phyloP scores from a whole-genome alignment of 2,888 invertebrate genomes.

The Venusia cambrica region DNA sequence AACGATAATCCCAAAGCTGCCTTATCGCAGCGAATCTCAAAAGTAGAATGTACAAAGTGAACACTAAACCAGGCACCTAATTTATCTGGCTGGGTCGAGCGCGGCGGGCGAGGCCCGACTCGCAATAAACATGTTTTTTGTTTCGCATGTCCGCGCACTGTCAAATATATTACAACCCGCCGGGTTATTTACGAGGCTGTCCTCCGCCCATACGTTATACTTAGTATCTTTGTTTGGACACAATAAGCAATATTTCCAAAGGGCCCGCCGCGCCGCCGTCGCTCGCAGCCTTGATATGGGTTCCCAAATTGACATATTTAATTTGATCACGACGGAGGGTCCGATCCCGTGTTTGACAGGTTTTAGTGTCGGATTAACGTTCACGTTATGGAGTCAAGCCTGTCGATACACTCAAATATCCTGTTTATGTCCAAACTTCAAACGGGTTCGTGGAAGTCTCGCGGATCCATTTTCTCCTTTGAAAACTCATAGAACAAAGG shows the following conservation, averaged over 20 bases:
- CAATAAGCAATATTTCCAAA: slow-evolving; percentile 81
- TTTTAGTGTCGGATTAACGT: slow-evolving; percentile 79
- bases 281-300: slow-evolving; percentile 80
- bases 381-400: slow-evolving; percentile 66
- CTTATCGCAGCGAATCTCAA: no score
- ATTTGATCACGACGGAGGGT: slow-evolving; percentile 78
- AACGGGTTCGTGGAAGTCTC: slow-evolving; percentile 51
- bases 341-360: slow-evolving; percentile 74
- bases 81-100: slow-evolving; percentile 50
- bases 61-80: slow-evolving; percentile 62
- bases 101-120: slow-evolving; percentile 53
- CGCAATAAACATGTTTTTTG: slow-evolving; percentile 81
- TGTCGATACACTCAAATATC: slow-evolving; percentile 61
- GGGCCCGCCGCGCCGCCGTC: slow-evolving; percentile 70
- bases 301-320: slow-evolving; percentile 81
- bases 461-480: slow-evolving; percentile 69
- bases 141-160: slow-evolving; percentile 80
- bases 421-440: slow-evolving; percentile 55
- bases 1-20: no score
- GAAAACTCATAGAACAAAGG: slow-evolving; percentile 66
- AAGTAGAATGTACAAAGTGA: slow-evolving; percentile 47
- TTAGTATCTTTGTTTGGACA: slow-evolving; percentile 82
- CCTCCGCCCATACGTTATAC: slow-evolving; percentile 81
- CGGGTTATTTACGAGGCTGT: slow-evolving; percentile 78
- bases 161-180: slow-evolving; percentile 81